Evolutionary conservation across 1,140 invertebrate species (phyloP).

Genomic region (Delia radicum): DNA sequence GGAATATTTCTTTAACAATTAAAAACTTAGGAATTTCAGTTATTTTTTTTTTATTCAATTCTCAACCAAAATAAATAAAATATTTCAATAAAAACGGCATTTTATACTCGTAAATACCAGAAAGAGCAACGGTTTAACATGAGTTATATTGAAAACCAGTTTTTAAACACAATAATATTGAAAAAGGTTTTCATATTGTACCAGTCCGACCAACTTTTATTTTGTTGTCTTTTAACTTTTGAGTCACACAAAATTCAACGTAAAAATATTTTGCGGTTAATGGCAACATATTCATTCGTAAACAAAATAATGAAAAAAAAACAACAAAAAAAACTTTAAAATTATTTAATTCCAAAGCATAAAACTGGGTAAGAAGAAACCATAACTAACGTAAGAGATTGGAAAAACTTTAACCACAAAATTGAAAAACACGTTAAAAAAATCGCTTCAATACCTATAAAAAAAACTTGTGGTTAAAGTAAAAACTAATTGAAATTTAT

Average conservation of each 20-base stretch:
- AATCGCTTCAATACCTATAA: no score
- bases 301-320: not conserved
- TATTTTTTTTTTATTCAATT: no score
- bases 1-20: no score
- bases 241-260: not conserved
- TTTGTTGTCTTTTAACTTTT: no score
- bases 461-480: not conserved
- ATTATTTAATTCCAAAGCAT: not conserved
- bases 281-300: not conserved
- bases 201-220: no score
- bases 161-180: not conserved
- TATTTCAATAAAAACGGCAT: not conserved
- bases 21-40: no score
- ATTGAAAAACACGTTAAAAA: not conserved
- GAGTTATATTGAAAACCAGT: not conserved
- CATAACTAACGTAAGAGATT: no score
- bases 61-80: not conserved
- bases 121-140: not conserved
- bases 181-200: no score
- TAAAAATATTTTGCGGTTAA: not conserved
- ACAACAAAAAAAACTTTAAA: not conserved
- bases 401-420: no score
- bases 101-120: not conserved
- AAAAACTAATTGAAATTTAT: no score
- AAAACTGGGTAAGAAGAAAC: no score